Conservation (phyloP, 2,888 invertebrate species). For the Drosophila tripunctata region DNA sequence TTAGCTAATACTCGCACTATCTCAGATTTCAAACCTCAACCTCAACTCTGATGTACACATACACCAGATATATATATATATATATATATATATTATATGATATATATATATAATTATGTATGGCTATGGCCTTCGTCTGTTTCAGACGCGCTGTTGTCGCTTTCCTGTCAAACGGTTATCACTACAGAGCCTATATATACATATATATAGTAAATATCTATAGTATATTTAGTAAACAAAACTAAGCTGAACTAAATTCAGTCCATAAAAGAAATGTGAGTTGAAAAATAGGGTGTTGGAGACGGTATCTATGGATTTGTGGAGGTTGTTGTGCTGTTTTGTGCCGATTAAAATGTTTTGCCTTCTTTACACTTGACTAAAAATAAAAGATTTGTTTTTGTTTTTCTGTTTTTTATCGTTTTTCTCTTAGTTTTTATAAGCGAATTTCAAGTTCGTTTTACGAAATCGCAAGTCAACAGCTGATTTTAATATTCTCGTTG, state of each 20-base stretch:
- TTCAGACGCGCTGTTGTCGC: slow-evolving; percentile 20
- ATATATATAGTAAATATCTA: slow-evolving; percentile 12
- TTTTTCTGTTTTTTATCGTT: slow-evolving; percentile 37
- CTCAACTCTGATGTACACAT: slow-evolving; percentile 27
- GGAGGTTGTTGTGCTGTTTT: slow-evolving; percentile 25
- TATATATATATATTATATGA: background rate
- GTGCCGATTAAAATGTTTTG: slow-evolving; percentile 40
- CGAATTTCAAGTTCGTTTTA: slow-evolving; percentile 66
- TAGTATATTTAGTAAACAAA: slow-evolving; percentile 14
- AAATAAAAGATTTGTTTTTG: slow-evolving; percentile 6
- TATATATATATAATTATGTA: background rate
- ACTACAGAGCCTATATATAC: slow-evolving; percentile 23
- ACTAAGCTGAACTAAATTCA: slow-evolving; percentile 48
- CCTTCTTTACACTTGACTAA: slow-evolving; percentile 33
- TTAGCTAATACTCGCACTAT: slow-evolving; percentile 27
- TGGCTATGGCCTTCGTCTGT: slow-evolving; percentile 47
- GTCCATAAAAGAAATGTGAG: slow-evolving; percentile 23
- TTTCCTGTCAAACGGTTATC: slow-evolving; percentile 51
- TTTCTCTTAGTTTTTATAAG: slow-evolving; percentile 35
- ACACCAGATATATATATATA: background rate
- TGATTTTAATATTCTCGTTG: slow-evolving; percentile 39
- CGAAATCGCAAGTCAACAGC: slow-evolving; percentile 59
- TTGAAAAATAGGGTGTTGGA: background rate
- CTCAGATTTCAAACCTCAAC: slow-evolving; percentile 57
- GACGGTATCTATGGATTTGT: slow-evolving; percentile 18